phyloP scores from a whole-genome alignment of 2,888 invertebrate genomes.

The Pammene fasciana region DNA sequence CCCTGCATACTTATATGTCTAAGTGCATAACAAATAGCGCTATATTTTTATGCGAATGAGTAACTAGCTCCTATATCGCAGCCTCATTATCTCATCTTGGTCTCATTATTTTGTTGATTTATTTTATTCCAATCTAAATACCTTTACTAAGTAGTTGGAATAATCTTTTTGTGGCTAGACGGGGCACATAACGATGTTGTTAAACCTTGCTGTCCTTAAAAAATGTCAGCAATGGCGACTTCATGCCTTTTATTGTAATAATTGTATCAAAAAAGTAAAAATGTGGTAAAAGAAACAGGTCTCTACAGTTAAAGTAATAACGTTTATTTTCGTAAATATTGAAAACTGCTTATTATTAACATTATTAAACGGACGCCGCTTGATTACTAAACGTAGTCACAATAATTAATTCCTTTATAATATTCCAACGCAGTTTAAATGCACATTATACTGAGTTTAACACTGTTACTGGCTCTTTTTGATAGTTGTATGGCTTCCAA shows the following conservation, averaged over 20 bases:
- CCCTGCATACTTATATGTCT: not conserved
- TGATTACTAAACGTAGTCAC: conserved; percentile 36
- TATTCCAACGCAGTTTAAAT: conserved; percentile 23
- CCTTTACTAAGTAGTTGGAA: conserved; percentile 1
- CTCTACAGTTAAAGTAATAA: conserved; percentile 30
- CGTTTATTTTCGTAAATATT: conserved; percentile 26
- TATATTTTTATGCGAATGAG: not conserved
- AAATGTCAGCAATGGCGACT: conserved; percentile 27
- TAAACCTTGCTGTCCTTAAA: conserved; percentile 22
- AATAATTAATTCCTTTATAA: conserved; percentile 35
- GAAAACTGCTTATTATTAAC: conserved; percentile 28
- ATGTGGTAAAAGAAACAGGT: conserved; percentile 31
- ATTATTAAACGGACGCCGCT: conserved; percentile 36
- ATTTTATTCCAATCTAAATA: conserved; percentile 23
- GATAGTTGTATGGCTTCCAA: not conserved
- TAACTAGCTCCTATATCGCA: not conserved
- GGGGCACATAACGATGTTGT: conserved; percentile 5
- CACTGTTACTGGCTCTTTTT: not conserved
- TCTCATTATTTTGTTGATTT: conserved; percentile 18
- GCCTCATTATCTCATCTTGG: conserved; percentile 11
- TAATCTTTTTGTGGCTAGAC: conserved; percentile 5
- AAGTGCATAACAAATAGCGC: not conserved
- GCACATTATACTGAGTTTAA: conserved; percentile 15
- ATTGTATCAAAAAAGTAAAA: conserved; percentile 43
- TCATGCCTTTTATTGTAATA: conserved; percentile 40